Conservation (phyloP, 1,140 invertebrate species). For the Laupala kohalensis region DNA sequence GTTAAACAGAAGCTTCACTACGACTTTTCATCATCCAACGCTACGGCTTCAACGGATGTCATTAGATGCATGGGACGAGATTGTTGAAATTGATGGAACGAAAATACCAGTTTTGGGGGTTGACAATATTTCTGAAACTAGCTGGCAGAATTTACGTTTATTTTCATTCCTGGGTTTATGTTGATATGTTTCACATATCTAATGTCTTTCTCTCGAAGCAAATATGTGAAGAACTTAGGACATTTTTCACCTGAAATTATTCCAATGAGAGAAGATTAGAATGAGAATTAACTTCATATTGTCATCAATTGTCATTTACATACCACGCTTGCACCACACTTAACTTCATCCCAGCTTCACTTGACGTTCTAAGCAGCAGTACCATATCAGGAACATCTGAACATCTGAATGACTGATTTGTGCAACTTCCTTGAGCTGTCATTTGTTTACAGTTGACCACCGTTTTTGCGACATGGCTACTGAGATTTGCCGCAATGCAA, state of each 20-base stretch:
- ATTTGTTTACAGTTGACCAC: neutral
- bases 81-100: too few species aligned
- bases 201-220: too few species aligned
- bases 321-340: neutral
- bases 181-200: too few species aligned
- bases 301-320: neutral
- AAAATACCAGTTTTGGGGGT: too few species aligned
- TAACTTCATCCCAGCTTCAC: neutral
- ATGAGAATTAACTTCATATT: too few species aligned
- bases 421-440: neutral
- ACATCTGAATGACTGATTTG: too few species aligned
- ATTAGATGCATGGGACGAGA: neutral
- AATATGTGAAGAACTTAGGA: too few species aligned
- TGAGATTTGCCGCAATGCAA: neutral
- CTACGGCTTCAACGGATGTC: neutral
- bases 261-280: too few species aligned
- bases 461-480: neutral
- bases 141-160: too few species aligned
- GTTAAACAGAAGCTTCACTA: neutral
- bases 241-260: too few species aligned
- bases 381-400: neutral
- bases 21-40: neutral
- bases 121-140: too few species aligned
- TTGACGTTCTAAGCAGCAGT: neutral
- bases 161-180: too few species aligned